Conservation (phyloP, 2,888 invertebrate species). For the Erebia palarica region DNA sequence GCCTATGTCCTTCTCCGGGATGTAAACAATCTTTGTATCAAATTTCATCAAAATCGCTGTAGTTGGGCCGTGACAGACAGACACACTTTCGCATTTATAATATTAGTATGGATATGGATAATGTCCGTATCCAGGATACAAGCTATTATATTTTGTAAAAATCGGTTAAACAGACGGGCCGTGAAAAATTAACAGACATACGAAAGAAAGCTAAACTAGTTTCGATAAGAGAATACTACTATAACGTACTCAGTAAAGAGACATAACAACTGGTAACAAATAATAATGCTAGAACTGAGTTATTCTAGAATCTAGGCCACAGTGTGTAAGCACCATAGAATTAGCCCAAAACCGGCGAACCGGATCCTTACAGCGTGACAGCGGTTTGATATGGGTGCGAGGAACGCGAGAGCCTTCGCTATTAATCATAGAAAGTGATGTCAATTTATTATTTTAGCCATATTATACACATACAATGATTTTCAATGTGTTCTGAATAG, state of each 20-base stretch:
- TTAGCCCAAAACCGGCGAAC: constrained; percentile 30
- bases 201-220: too few relatives aligned
- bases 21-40: too few relatives aligned
- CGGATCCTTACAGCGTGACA: constrained; percentile 53
- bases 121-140: not conserved
- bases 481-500: constrained; percentile 33
- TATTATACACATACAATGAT: constrained; percentile 34
- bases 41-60: too few relatives aligned
- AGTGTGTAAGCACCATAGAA: constrained; percentile 23
- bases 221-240: too few relatives aligned
- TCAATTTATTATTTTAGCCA: constrained; percentile 41
- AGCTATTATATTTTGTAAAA: too few relatives aligned
- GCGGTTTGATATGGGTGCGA: constrained; percentile 56
- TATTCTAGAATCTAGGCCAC: constrained; percentile 23
- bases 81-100: too few relatives aligned
- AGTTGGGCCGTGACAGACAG: too few relatives aligned
- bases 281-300: not conserved
- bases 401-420: constrained; percentile 37
- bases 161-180: not conserved
- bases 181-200: too few relatives aligned
- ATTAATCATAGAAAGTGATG: constrained; percentile 39
- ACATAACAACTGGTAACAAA: too few relatives aligned
- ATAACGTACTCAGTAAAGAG: too few relatives aligned
- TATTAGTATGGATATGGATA: too few relatives aligned
- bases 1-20: too few relatives aligned